phyloP scores from a whole-genome alignment of 2,113 vertebrate genomes.

The Trachemys scripta region DNA sequence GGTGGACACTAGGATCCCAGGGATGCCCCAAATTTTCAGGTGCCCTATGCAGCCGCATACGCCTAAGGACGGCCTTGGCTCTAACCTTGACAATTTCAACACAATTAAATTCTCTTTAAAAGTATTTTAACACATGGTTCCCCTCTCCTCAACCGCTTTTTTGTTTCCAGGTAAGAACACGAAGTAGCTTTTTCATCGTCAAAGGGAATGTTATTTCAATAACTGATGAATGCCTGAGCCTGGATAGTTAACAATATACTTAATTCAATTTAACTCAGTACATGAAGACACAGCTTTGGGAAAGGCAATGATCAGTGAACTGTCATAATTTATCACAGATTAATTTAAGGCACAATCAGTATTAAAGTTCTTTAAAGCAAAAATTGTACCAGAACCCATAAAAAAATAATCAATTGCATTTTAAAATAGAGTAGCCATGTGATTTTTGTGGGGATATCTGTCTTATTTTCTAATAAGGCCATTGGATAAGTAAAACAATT shows the following conservation, averaged over 20 bases:
- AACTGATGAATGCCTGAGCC: neutral
- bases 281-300: neutral
- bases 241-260: neutral
- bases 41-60: no score
- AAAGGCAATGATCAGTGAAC: neutral
- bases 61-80: neutral
- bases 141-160: neutral
- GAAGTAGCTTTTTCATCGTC: neutral
- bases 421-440: neutral
- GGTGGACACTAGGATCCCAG: no score
- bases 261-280: conserved; percentile 16
- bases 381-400: neutral
- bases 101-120: neutral
- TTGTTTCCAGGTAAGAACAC: neutral
- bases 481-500: neutral
- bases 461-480: neutral
- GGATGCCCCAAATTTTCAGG: no score
- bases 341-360: conserved; percentile 33
- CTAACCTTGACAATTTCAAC: neutral
- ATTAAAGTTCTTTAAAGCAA: neutral
- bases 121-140: neutral
- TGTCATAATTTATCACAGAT: neutral
- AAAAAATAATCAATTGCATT: conserved; percentile 22
- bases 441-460: neutral
- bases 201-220: neutral